Conservation (phyloP, 2,888 invertebrate species). For the Chaetogeoica ovagalla region DNA sequence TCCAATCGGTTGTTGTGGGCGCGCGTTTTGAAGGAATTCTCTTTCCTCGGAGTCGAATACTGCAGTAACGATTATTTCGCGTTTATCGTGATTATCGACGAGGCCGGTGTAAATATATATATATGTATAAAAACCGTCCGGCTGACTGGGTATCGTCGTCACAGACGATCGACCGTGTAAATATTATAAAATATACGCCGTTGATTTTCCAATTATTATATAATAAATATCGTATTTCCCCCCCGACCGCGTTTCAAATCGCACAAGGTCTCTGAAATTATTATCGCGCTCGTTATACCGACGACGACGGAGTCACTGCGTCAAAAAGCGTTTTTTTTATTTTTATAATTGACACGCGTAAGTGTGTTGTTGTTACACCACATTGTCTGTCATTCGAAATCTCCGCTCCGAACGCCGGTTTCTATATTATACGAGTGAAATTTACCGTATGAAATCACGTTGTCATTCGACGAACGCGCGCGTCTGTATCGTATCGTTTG, state of each 20-base stretch:
- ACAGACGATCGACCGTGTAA: conserved; percentile 4
- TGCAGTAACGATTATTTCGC: background rate
- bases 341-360: conserved; percentile 34
- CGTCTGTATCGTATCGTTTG: no score
- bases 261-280: conserved; percentile 40
- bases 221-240: conserved; percentile 4
- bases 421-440: no score
- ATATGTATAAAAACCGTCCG: background rate
- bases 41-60: no score
- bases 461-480: background rate
- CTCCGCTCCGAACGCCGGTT: background rate
- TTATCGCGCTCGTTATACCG: background rate
- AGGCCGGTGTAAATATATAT: background rate
- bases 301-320: no score
- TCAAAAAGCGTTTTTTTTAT: no score
- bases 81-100: background rate
- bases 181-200: background rate
- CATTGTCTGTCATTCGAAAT: conserved; percentile 19
- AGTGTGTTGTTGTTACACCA: no score
- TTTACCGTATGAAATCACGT: background rate
- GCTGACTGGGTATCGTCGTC: background rate
- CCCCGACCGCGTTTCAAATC: background rate
- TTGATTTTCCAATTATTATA: background rate
- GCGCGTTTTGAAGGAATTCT: no score
- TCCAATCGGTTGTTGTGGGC: no score